phyloP scores from a whole-genome alignment of 1,140 invertebrate species.

The Lordiphosa collinella region DNA sequence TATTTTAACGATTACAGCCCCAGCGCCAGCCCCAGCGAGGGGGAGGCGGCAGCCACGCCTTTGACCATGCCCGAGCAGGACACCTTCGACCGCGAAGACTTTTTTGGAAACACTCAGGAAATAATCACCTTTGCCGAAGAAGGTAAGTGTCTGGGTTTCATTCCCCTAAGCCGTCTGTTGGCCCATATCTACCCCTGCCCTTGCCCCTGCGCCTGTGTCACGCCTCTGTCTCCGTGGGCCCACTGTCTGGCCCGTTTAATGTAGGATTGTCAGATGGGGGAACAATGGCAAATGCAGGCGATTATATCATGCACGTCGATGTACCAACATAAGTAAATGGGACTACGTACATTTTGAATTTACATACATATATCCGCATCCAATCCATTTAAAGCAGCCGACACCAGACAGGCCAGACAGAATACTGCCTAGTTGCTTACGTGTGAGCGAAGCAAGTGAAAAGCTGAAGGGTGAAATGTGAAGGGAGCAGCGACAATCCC shows the following conservation, averaged over 20 bases:
- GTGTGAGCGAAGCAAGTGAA: slow-evolving; percentile 8
- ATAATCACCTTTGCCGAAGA: slow-evolving; percentile 91
- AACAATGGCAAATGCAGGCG: too few relatives aligned
- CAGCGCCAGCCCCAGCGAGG: slow-evolving; percentile 2
- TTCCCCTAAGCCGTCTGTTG: too few relatives aligned
- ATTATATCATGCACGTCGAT: background rate
- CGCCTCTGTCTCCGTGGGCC: too few relatives aligned
- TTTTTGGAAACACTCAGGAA: slow-evolving; percentile 88
- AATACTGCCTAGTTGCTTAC: slow-evolving; percentile 14
- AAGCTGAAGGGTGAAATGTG: background rate
- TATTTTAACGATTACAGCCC: slow-evolving; percentile 54
- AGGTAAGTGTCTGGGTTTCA: slow-evolving; percentile 81
- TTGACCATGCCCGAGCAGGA: slow-evolving; percentile 25
- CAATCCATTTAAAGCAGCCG: background rate
- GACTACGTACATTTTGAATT: too few relatives aligned
- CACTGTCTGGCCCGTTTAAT: too few relatives aligned
- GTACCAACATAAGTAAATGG: background rate
- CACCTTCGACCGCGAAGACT: slow-evolving; percentile 84
- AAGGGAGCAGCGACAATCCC: too few relatives aligned
- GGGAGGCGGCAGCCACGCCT: background rate
- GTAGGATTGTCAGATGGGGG: too few relatives aligned
- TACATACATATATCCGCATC: slow-evolving; percentile 3
- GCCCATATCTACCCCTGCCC: too few relatives aligned
- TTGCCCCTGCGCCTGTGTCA: too few relatives aligned
- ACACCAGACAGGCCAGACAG: background rate